Evolutionary conservation across 2,113 vertebrate genomes (phyloP).

Genomic region (Pagrus major): DNA sequence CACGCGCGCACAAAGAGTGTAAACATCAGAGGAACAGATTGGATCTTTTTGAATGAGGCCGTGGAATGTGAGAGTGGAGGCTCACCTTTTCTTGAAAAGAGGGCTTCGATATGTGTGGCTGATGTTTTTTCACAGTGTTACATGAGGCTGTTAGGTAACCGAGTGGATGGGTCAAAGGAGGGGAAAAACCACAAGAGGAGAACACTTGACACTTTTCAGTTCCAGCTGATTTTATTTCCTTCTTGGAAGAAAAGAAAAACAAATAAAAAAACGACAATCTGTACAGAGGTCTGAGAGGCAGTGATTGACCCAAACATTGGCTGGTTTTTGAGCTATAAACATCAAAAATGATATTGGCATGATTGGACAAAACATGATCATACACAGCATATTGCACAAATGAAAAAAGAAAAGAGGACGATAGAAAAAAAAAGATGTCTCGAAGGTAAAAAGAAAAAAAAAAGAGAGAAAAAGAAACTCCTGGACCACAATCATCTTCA

Average conservation of each 20-base stretch:
- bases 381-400: slow-evolving; percentile 99
- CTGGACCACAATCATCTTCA: slow-evolving; percentile 94
- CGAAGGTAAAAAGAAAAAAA: slow-evolving; percentile 77
- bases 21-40: slow-evolving; percentile 43
- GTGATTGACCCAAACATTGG: slow-evolving; percentile 97
- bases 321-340: slow-evolving; percentile 91
- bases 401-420: slow-evolving; percentile 87
- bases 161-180: not conserved
- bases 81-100: slow-evolving; percentile 1
- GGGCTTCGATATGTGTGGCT: not conserved
- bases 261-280: slow-evolving; percentile 81
- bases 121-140: not conserved
- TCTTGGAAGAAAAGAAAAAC: slow-evolving; percentile 90
- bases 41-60: slow-evolving; percentile 25
- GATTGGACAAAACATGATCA: slow-evolving; percentile 90
- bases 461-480: slow-evolving; percentile 80
- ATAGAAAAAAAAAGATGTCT: slow-evolving; percentile 76
- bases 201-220: slow-evolving; percentile 90
- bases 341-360: slow-evolving; percentile 91
- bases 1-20: slow-evolving; percentile 21
- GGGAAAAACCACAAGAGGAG: not conserved
- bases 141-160: slow-evolving; percentile 4
- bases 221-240: slow-evolving; percentile 99
- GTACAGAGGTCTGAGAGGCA: slow-evolving; percentile 99
- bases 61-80: slow-evolving; percentile 42